Conservation (phyloP, 2,113 vertebrate species). For the Piprites chloris region DNA sequence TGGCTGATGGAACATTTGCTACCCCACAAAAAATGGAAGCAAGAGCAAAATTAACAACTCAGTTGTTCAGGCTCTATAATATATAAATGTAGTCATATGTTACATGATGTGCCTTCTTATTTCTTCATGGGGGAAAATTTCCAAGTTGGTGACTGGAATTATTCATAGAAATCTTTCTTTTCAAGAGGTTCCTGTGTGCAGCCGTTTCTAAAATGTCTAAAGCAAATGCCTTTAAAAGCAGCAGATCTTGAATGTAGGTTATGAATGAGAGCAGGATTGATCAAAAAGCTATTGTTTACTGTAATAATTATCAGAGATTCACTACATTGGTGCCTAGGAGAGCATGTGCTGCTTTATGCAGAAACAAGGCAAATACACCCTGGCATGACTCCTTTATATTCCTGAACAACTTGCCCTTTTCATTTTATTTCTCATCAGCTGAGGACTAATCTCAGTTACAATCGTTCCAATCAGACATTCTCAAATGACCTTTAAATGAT, state of each 20-base stretch:
- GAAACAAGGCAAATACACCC: neutral
- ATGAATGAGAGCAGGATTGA: neutral
- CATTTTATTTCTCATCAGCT: neutral
- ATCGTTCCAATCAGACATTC: neutral
- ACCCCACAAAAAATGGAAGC: neutral
- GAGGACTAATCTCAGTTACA: slow-evolving; percentile 19
- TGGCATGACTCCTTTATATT: neutral
- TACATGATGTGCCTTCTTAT: neutral
- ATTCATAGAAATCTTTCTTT: neutral
- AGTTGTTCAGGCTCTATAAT: neutral
- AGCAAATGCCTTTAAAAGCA: neutral
- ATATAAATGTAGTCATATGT: slow-evolving; percentile 1
- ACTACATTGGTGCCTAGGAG: neutral
- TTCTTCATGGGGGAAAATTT: neutral
- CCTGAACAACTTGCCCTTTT: slow-evolving; percentile 14
- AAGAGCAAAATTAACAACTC: slow-evolving; percentile 40
- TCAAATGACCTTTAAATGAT: slow-evolving; percentile 28
- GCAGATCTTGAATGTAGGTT: neutral
- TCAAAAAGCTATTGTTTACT: neutral
- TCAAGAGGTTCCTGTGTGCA: neutral
- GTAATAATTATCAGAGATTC: neutral
- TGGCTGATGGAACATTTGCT: slow-evolving; percentile 33
- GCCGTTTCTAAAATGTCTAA: neutral
- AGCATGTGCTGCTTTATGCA: neutral
- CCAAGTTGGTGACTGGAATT: neutral